Evolutionary conservation across 2,113 vertebrate genomes (phyloP), one percentile per base, ranked within the genome.

Genomic region (Dicaeum eximium): DNA sequence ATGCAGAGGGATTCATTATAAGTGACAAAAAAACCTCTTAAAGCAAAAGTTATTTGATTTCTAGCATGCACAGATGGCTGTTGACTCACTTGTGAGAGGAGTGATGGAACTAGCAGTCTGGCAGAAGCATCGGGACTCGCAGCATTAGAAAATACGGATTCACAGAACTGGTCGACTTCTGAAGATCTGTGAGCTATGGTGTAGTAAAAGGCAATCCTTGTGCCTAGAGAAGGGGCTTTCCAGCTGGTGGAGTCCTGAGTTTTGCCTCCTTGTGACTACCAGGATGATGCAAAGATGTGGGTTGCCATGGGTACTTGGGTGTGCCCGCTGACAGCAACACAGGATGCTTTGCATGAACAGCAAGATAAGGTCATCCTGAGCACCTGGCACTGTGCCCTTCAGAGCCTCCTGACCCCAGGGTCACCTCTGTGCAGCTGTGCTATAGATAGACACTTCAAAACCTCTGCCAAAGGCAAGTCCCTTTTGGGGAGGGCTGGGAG

Each of bases 51-150:
- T 84, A 72, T 67, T 90, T 96, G 95, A 88, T 95, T 97, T 93
- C 87, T 93, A 88, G 73, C 70, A 33, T 25, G 90, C 86, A 92
- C 90, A 96, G 95, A 96, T 96, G 95, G 92, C 86, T 91, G 70
- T 95, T 96, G 95, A 96, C 88, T 96, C 94, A 95, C 82, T 96
- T 80, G 72, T 88, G 92, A 95, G 65, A 65, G 69, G 57, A 74
- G 45, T 4, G 7, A 92, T 91, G 67, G 79, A 94, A 90, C 67
- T 67, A 93, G 88, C 72, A 92, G 88, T 78, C 96, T 94, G 90
- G 86, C 82, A 90, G 73, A 45, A 88, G 80, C 90, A 40, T 3
- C 58, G 80, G 74, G 75, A 69, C 57, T 81, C 12, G 24, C 87
- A 67, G 78, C 62, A 82, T 66, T 80, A 82, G 78, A 80, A 85